Conservation (phyloP, 2,113 vertebrate species). For the Neoarius graeffei region DNA sequence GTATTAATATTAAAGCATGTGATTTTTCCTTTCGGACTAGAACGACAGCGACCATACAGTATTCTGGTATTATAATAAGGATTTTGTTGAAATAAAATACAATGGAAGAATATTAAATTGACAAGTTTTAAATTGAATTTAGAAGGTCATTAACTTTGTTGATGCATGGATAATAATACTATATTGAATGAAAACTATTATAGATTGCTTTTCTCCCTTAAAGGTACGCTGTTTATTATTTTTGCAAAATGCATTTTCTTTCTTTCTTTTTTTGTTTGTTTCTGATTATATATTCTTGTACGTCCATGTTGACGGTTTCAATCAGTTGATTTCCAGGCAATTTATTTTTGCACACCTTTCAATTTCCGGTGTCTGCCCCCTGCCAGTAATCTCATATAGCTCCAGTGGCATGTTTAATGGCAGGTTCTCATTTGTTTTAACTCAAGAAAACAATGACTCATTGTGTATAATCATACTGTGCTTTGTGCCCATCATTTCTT, state of each 20-base stretch:
- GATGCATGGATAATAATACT: not conserved
- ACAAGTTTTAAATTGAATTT: not conserved
- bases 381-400: not conserved
- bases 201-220: not conserved
- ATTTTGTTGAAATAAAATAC: not conserved
- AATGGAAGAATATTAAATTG: not conserved
- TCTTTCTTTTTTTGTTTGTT: not conserved
- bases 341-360: no score
- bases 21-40: not conserved
- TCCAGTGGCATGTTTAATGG: not conserved
- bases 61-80: not conserved
- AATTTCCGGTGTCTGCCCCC: no score
- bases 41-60: not conserved
- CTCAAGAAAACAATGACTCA: not conserved
- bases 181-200: not conserved
- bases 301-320: no score
- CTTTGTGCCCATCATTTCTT: constrained; percentile 34
- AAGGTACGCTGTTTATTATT: not conserved
- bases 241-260: not conserved
- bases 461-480: constrained; percentile 2
- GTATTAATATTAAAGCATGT: not conserved
- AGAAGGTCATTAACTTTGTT: not conserved
- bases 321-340: no score
- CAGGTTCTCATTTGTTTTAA: not conserved
- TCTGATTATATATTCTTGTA: not conserved